Evolutionary conservation across 37 sponge, comb jelly and placozoan species (phyloP).

Genomic region (Crambe crambe): DNA sequence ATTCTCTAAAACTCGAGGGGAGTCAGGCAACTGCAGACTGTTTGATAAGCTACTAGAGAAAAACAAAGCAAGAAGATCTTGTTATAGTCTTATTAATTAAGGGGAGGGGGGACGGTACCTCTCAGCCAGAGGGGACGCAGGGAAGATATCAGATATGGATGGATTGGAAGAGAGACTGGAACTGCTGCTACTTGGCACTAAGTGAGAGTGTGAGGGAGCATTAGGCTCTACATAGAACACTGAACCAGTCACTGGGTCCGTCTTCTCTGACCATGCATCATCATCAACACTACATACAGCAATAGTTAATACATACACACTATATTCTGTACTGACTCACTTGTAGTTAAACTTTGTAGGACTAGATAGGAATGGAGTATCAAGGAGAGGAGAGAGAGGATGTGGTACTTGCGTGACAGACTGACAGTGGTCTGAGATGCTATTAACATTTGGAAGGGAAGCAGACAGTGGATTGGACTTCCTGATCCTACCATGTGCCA

Average conservation of each 20-base stretch:
- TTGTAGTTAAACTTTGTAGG: conserved; percentile 4
- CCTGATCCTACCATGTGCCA: neutral
- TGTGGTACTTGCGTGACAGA: neutral
- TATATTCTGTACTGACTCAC: neutral
- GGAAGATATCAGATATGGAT: conserved; percentile 13
- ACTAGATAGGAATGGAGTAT: neutral
- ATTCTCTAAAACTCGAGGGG: neutral
- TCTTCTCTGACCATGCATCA: conserved; percentile 58
- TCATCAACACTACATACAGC: conserved; percentile 39
- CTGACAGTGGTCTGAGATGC: neutral
- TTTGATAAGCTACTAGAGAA: neutral
- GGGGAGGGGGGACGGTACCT: neutral
- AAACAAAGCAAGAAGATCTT: neutral
- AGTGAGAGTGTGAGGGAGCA: neutral
- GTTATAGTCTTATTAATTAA: neutral
- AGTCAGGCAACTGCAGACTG: neutral
- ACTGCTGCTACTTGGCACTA: conserved; percentile 16
- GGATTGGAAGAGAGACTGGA: conserved; percentile 24
- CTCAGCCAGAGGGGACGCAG: neutral
- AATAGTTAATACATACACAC: neutral
- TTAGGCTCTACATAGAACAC: conserved; percentile 57
- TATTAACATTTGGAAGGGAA: conserved; percentile 8
- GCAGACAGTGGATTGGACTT: neutral
- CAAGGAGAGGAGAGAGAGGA: neutral
- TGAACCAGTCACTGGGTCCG: conserved; percentile 52